These are phyloP conservation scores for Pantelozetes paolii DNA, from an alignment of 2,888 invertebrate species.

Conservation along the genomic window DNA sequence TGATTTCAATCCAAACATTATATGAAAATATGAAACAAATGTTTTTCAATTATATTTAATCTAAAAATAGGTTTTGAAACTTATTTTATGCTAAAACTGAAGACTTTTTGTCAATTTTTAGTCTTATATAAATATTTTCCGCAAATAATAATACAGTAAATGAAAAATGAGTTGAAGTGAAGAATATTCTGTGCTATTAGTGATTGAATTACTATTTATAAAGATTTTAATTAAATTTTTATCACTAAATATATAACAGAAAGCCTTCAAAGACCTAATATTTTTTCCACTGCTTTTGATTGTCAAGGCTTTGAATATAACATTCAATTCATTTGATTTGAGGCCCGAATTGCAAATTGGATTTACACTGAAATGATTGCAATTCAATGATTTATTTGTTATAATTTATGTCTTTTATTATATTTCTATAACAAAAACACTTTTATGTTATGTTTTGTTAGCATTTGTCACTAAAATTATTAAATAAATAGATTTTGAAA, in stretches of 20 bases:
- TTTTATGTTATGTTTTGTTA: neutral
- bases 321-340: constrained; percentile 1
- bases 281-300: neutral
- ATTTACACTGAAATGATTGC: constrained; percentile 29
- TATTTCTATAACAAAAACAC: constrained; percentile 8
- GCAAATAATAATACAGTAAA: neutral
- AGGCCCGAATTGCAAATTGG: constrained; percentile 18
- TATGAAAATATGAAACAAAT: too few relatives aligned
- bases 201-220: neutral
- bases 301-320: neutral
- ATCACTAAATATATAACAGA: neutral
- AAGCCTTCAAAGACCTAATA: neutral
- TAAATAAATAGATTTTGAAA: neutral
- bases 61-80: too few relatives aligned
- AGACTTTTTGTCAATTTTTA: too few relatives aligned
- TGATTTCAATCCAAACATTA: too few relatives aligned
- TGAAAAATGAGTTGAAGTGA: neutral
- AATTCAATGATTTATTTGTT: too few relatives aligned
- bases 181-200: neutral
- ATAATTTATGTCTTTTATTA: neutral
- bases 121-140: neutral
- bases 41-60: too few relatives aligned
- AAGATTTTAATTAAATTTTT: neutral
- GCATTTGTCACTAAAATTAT: neutral
- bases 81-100: too few relatives aligned